Conservation (phyloP, 2,797 vertebrate genomes). For the Epinephelus awoara region DNA sequence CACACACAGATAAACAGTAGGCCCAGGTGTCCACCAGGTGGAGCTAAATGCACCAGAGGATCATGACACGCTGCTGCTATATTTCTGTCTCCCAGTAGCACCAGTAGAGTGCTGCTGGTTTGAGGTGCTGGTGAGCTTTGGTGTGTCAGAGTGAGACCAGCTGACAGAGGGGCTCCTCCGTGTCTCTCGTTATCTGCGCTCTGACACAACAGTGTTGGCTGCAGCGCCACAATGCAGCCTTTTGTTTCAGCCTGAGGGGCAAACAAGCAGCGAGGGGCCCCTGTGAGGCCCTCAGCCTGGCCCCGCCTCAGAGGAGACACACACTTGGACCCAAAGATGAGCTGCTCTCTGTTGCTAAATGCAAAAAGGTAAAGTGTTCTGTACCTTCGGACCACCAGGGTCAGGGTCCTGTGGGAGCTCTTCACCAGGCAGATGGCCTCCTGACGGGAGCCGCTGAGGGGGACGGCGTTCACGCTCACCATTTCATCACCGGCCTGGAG, state of each 20-base stretch:
- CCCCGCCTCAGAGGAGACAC: neutral
- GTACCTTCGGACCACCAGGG: conserved; percentile 91
- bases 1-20: neutral
- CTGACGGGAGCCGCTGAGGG: conserved; percentile 91
- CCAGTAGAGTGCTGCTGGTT: neutral
- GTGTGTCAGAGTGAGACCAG: neutral
- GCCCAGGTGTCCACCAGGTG: conserved; percentile 8
- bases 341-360: too few relatives aligned
- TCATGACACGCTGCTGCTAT: too few relatives aligned
- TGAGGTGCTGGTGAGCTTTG: neutral
- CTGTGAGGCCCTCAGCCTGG: neutral
- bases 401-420: conserved; percentile 89
- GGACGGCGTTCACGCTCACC: conserved; percentile 89
- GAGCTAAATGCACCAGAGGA: neutral
- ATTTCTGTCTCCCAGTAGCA: neutral
- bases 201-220: conserved; percentile 56
- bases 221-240: conserved; percentile 51
- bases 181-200: conserved; percentile 38
- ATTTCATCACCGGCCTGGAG: conserved; percentile 92
- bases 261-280: conserved; percentile 57
- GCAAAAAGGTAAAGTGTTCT: too few relatives aligned
- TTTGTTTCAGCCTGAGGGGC: conserved; percentile 57
- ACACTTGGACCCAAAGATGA: too few relatives aligned
- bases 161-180: conserved; percentile 6
- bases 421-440: conserved; percentile 95